Evolutionary conservation across 1,140 invertebrate species (phyloP).

Genomic region (Cyphomyrmex costatus): DNA sequence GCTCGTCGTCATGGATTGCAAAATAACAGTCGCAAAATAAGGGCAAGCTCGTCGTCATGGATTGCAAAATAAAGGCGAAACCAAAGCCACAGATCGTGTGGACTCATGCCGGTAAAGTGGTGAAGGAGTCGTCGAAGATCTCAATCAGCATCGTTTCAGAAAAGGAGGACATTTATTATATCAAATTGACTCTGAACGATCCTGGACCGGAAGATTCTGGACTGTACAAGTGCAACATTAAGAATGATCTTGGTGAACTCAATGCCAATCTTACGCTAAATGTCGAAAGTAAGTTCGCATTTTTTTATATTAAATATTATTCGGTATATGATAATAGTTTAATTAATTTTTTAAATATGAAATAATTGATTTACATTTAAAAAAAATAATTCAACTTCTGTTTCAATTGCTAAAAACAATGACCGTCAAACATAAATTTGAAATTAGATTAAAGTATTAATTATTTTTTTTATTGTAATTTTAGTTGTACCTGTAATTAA

Average conservation of each 20-base stretch:
- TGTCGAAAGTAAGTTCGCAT: conserved; percentile 95
- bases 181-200: conserved; percentile 96
- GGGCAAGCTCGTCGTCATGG: conserved; percentile 99
- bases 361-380: conserved; percentile 19
- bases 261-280: conserved; percentile 98
- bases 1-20: conserved; percentile 99
- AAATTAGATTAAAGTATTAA: not conserved
- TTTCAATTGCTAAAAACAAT: not conserved
- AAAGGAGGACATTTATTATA: conserved; percentile 95
- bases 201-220: conserved; percentile 98
- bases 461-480: conserved; percentile 69
- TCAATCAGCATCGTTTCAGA: conserved; percentile 91
- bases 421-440: not conserved
- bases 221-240: conserved; percentile 99
- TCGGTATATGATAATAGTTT: not conserved
- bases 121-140: conserved; percentile 93
- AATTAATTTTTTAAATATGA: not conserved
- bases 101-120: conserved; percentile 93
- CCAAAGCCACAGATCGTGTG: conserved; percentile 98
- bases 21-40: conserved; percentile 97
- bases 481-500: conserved; percentile 97
- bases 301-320: not conserved
- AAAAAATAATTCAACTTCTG: not conserved
- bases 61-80: conserved; percentile 97
- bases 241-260: conserved; percentile 97